Base-by-base conservation (phyloP, 1,140 invertebrate genomes). In the Bradysia coprophila region DNA sequence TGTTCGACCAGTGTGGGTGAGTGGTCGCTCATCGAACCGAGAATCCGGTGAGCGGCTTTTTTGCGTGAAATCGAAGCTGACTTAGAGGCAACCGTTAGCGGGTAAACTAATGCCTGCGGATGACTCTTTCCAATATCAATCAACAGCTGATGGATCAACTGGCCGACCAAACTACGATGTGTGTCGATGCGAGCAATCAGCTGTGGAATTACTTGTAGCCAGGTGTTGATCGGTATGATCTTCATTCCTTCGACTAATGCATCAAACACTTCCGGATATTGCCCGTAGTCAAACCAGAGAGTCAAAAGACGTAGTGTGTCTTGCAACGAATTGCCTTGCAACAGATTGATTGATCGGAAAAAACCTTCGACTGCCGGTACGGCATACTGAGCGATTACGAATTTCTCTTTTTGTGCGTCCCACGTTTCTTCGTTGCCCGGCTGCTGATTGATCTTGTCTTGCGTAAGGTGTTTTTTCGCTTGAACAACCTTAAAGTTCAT, bases 191-290 rank as follows among this genome's bases (percentile, higher is more conserved):
- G 72, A 2, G 95, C 94, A 48, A 99, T 98, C 2, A 99, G 64
- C 62, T 99, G 96, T 1, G 96, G 96, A 49, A 98, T 98, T 0
- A 99, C 94, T 72, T 99, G 94, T 2, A 99, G 66, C 96, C 96
- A 99, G 10, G 92, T 97, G 52, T 98, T 93, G 43, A 98, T 91
- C 52, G 95, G 88, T 22, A 98, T 92, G 1, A 80, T 75, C 47
- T 86, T 77, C 34, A 98, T 82, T 1, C 91, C 91, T 48, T 96
- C 91, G 1, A 81, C 72, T 15, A 99, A 73, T 0, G 90, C 89
- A 43, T 96, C 88, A 54, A 94, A 85, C 0, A 98, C 91, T 55
- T 93, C 87, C 0, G 81, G 72, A 65, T 84, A 79, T 46, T 97
- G 87, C 0, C 91, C 92, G 53, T 93, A 90, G 53, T 97, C 90